Percentiles rank a stretch among this genome's conserved stretches.
Evolutionary conservation across 2,113 vertebrate genomes (phyloP).

Genomic region (Scalopus aquaticus): DNA sequence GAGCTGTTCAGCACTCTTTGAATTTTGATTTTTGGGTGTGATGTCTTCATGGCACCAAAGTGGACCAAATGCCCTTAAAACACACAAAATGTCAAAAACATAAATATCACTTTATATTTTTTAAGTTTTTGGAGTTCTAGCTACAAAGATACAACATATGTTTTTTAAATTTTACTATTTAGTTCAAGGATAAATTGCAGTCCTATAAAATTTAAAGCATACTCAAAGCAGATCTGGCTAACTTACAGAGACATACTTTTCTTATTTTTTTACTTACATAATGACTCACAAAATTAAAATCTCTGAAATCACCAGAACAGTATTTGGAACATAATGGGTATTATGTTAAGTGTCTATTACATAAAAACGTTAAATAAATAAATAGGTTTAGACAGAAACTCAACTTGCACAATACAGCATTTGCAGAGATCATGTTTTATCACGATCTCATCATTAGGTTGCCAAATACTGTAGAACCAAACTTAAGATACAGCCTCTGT

Average conservation of each 20-base stretch:
- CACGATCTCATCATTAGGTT: neutral
- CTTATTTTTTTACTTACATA: neutral
- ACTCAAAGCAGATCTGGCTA: neutral
- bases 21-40: conserved; percentile 98
- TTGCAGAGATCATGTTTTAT: neutral
- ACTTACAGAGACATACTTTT: neutral
- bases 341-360: neutral
- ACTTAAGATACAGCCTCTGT: neutral
- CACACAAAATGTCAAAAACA: neutral
- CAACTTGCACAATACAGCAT: neutral
- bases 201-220: neutral
- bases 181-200: neutral
- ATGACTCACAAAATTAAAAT: neutral
- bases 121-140: neutral
- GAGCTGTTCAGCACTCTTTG: conserved; percentile 96
- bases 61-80: conserved; percentile 94
- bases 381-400: neutral
- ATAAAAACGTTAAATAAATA: neutral
- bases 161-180: neutral
- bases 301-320: neutral
- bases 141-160: neutral
- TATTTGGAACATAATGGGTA: neutral
- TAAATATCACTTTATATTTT: neutral
- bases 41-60: conserved; percentile 99
- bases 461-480: neutral